Base-by-base conservation (phyloP, 2,113 vertebrate species). In the Rhinichthys klamathensis region DNA sequence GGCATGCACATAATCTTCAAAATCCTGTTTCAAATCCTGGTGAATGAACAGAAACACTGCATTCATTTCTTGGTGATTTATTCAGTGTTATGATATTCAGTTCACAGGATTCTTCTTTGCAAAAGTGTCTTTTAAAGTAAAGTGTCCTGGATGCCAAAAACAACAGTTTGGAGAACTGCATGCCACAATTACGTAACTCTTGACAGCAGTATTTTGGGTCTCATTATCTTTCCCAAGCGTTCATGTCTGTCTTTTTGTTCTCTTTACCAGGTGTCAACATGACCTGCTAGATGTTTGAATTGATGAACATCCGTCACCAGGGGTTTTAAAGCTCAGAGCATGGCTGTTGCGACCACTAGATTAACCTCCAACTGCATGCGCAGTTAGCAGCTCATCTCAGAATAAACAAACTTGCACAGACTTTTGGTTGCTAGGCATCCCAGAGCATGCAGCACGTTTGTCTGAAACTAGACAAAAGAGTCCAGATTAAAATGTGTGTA, bases 1-100 rank as follows among this genome's bases (percentile, higher is more conserved):
- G 92, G 92, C 92, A 91, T 91, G 83, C 75, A 38, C 32, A n/a
- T 60, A 15, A 51, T 27, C 13, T n/a, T n/a, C n/a, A n/a, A n/a
- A n/a, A n/a, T n/a, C n/a, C n/a, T n/a, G 21, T 78, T 54, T 78
- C 12, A n/a, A 77, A 38, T 56, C 18, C 54, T 56, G 54, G 2
- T 58, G 25, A 51, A 75, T 75, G 6, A 51, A 80, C 4, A 6
- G 9, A 27, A 79, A 80, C 25, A 27, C 30, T 6, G 21, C 79
- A 69, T 81, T 51, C 3, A 49, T 23, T 18, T 9, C 27, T 69
- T 46, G 13, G n/a, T 6, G 23, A 61, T 79, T 35, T 79, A 41
- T 79, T 60, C 23, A 80, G n/a, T 11, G 41, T 63, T 23, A 63
- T 27, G 35, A 27, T n/a, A 63, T 41, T 80, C 58, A 5, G 58